Evolutionary conservation across 2,797 vertebrate genomes (phyloP).

Genomic region (Sciaenops ocellatus): DNA sequence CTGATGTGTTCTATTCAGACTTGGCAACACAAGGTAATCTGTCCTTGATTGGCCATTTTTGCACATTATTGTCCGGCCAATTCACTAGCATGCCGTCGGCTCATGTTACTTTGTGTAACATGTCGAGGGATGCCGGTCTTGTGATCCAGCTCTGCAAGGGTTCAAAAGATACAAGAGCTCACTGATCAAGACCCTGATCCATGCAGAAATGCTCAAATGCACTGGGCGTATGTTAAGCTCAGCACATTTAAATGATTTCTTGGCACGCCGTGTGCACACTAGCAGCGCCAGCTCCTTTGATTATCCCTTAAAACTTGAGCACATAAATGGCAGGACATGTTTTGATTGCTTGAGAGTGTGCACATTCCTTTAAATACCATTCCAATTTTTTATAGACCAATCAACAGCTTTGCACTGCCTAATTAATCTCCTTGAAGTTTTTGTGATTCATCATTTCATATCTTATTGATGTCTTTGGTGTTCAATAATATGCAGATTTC

Average conservation of each 20-base stretch:
- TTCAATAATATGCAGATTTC: slow-evolving; percentile 72
- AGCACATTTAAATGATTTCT: slow-evolving; percentile 63
- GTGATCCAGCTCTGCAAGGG: slow-evolving; percentile 32
- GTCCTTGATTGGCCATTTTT: slow-evolving; percentile 20
- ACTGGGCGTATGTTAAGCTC: slow-evolving; percentile 41
- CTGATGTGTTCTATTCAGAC: slow-evolving; percentile 9
- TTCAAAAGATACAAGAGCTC: slow-evolving; percentile 46
- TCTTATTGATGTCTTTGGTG: slow-evolving; percentile 67
- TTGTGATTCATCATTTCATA: slow-evolving; percentile 66
- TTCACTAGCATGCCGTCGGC: slow-evolving; percentile 6
- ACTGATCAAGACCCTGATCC: slow-evolving; percentile 49
- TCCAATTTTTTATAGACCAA: slow-evolving; percentile 71
- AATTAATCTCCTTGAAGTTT: slow-evolving; percentile 77
- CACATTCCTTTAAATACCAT: slow-evolving; percentile 63
- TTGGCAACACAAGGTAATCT: slow-evolving; percentile 1
- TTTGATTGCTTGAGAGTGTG: slow-evolving; percentile 75
- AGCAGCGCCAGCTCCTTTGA: slow-evolving; percentile 61
- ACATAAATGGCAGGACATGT: slow-evolving; percentile 71
- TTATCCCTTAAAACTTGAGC: slow-evolving; percentile 75
- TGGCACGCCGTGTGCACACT: slow-evolving; percentile 40
- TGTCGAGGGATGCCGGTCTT: slow-evolving; percentile 5
- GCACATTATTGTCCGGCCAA: neutral
- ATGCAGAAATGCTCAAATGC: slow-evolving; percentile 33
- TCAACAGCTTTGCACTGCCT: slow-evolving; percentile 62
- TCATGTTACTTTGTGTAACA: slow-evolving; percentile 17